Evolutionary conservation across 2,888 invertebrate genomes (phyloP), one percentile per base, ranked within the genome.

Genomic region (Xestia sexstrigata): DNA sequence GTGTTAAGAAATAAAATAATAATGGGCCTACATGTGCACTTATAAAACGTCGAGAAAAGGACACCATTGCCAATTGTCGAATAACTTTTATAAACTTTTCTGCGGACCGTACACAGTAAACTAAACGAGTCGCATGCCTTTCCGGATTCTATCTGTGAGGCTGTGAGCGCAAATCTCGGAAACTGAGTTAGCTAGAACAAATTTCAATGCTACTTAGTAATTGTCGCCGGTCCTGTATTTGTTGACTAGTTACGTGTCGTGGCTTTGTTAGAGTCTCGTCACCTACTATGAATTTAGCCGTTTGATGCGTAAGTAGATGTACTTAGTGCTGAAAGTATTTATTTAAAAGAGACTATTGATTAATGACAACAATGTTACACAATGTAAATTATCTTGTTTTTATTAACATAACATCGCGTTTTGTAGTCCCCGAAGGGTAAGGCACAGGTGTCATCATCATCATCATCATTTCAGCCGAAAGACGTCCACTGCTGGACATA

Each of bases 151-250:
- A 89, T 90, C 89, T 78, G 81, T 70, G 77, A 77, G 87, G 89
- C 89, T 79, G 83, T 68, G 79, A 80, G 87, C 79, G 87, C 87
- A 89, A 90, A 93, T 93, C 93, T 90, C 79, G 87, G 90, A 92
- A 93, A 93, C 91, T 87, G 86, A 88, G 89, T 90, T 93, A 90
- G 91, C 84, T 82, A 87, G 91, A 91, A 92, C 91, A 89, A 92
- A 93, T 89, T 91, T 90, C 87, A 89, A 88, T 85, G 88, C 82
- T 87, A 88, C 87, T 88, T 86, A 79, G 89, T 89, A 87, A 88
- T 88, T 87, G 89, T 81, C 83, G 71, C 69, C 74, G 42, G 72
- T 30, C 70, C 81, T 39, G 73, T 69, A 52, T 78, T 79, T n/a
- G 71, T 75, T 77, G 66, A 74, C 79, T 82, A 83, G 77, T 45